These are phyloP conservation scores for Ceyx melanurus DNA, from an alignment of 2,113 vertebrate genomes.

Conservation along the genomic window DNA sequence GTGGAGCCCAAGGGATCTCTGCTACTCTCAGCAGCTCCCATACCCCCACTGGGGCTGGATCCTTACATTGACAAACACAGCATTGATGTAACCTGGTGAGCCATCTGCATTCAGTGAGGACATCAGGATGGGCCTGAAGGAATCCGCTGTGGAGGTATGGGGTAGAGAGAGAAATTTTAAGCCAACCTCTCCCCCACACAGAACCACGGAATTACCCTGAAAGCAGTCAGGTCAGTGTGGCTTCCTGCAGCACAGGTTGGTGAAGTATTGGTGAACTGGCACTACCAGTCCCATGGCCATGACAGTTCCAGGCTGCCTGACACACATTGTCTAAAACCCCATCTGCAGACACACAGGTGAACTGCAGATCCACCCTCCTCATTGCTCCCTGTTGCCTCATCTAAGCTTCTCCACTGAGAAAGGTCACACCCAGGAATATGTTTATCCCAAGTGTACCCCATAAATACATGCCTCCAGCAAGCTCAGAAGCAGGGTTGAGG, in stretches of 20 bases:
- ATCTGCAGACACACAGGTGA: not conserved
- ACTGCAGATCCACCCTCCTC: not conserved
- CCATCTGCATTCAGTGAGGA: constrained; percentile 13
- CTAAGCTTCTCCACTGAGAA: not conserved
- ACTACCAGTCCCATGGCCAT: rapidly evolving
- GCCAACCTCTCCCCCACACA: no score
- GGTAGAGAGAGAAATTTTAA: not conserved
- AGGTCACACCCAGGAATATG: not conserved
- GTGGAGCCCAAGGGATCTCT: rapidly evolving
- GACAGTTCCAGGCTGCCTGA: not conserved
- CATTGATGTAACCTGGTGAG: constrained; percentile 63
- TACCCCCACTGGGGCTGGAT: not conserved
- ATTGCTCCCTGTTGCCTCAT: not conserved
- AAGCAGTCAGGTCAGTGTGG: rapidly evolving
- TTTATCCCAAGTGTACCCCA: not conserved
- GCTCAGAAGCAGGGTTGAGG: not conserved
- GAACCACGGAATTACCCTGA: not conserved
- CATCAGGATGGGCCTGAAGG: constrained; percentile 56
- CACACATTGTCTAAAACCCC: not conserved
- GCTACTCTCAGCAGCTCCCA: not conserved
- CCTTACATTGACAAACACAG: constrained; percentile 55
- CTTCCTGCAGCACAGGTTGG: rapidly evolving
- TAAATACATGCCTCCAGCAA: not conserved
- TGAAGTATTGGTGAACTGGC: not conserved
- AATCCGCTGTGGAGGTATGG: constrained; percentile 26